phyloP scores from a whole-genome alignment of 2,888 invertebrate species.

The Rhyacophila evoluta region DNA sequence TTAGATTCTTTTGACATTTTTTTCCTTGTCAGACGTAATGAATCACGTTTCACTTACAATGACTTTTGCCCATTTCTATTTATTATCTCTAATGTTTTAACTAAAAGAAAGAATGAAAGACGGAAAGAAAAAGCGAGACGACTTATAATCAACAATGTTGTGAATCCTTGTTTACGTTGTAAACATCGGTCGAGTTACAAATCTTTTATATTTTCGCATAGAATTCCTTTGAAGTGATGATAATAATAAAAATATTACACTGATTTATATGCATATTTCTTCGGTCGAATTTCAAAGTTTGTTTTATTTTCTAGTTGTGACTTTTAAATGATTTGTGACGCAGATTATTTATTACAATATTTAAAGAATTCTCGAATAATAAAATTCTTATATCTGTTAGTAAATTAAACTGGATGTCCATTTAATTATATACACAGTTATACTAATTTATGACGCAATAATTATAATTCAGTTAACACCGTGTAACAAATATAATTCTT shows the following conservation, averaged over 20 bases:
- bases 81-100: slow-evolving; percentile 26
- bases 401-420: too few species aligned
- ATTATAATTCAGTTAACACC: too few species aligned
- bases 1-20: slow-evolving; percentile 49
- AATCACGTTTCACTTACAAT: slow-evolving; percentile 49
- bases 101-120: slow-evolving; percentile 10
- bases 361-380: too few species aligned
- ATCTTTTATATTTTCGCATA: slow-evolving; percentile 34
- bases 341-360: not conserved
- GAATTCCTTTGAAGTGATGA: slow-evolving; percentile 17
- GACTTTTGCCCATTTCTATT: slow-evolving; percentile 35
- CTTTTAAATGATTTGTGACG: not conserved
- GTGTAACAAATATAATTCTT: too few species aligned
- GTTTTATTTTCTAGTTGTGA: not conserved
- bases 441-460: too few species aligned
- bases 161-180: slow-evolving; percentile 37
- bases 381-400: too few species aligned
- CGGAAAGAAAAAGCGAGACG: not conserved
- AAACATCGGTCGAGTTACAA: slow-evolving; percentile 36
- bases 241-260: not conserved
- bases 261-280: not conserved
- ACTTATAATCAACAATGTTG: slow-evolving; percentile 36
- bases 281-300: not conserved
- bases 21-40: slow-evolving; percentile 50
- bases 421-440: too few species aligned